Percentiles rank a stretch among this genome's conserved stretches.
These are phyloP conservation scores for Gallinago undulata DNA, from an alignment of 2,113 vertebrate genomes.

Conservation along the genomic window DNA sequence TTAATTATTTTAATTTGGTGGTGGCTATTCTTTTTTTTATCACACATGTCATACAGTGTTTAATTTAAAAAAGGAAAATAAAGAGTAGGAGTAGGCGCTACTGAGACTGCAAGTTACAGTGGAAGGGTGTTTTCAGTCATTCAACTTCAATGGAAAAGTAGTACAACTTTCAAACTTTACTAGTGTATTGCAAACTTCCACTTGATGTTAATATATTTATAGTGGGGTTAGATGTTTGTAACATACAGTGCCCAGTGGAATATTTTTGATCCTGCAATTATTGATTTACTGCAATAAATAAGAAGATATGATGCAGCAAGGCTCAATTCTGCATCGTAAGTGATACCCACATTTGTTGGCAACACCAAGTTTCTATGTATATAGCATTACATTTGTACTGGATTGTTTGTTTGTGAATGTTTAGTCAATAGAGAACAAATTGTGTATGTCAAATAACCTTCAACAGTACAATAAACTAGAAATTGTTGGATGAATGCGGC, in stretches of 20 bases:
- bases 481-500: neutral
- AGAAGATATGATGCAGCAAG: neutral
- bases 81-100: neutral
- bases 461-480: neutral
- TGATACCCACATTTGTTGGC: neutral
- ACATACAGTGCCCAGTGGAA: neutral
- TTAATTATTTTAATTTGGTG: neutral
- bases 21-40: neutral
- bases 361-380: neutral
- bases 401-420: neutral
- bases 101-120: neutral
- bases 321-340: neutral
- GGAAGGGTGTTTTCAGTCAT: neutral
- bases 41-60: neutral
- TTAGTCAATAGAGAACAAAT: neutral
- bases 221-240: neutral
- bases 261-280: neutral
- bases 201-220: neutral
- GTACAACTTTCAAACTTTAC: neutral
- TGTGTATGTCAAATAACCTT: neutral
- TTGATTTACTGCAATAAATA: neutral
- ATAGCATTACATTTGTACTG: neutral
- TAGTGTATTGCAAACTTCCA: neutral
- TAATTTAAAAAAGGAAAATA: neutral
- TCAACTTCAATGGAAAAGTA: neutral